Conservation (phyloP, 1,140 invertebrate genomes). For the Cephus cinctus region DNA sequence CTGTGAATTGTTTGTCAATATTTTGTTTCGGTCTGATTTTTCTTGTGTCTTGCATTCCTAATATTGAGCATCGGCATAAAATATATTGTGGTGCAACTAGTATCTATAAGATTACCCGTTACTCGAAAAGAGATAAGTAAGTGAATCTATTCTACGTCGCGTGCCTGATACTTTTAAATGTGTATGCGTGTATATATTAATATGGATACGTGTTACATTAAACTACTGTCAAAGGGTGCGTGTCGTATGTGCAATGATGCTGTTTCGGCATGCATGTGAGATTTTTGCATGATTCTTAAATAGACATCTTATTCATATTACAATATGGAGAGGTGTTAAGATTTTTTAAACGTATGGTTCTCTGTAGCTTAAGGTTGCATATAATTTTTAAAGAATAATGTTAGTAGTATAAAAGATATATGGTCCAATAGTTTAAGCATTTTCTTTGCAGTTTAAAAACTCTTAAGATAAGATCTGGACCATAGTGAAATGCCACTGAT, state of each 20-base stretch:
- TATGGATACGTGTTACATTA: neutral
- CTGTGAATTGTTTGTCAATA: constrained; percentile 37
- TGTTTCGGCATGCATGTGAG: neutral
- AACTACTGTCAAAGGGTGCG: neutral
- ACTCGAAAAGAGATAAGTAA: too few relatives aligned
- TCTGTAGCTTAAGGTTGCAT: too few relatives aligned
- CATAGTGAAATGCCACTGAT: neutral
- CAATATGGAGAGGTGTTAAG: neutral
- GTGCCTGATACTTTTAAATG: neutral
- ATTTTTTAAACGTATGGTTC: neutral
- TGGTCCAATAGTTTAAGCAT: too few relatives aligned
- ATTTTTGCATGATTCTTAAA: neutral
- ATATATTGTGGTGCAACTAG: neutral
- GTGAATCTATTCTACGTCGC: neutral
- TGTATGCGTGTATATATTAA: neutral
- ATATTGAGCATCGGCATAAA: neutral
- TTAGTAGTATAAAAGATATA: too few relatives aligned
- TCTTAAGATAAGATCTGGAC: neutral
- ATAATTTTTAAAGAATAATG: too few relatives aligned
- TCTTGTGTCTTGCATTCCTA: neutral
- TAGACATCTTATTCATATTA: neutral
- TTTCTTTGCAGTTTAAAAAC: neutral
- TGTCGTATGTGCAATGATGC: neutral
- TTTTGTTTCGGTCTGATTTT: constrained; percentile 6
- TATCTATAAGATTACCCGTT: neutral